A percentile compares a stretch with the other conserved stretches of the same genome.
Conservation (phyloP, 1,140 invertebrate species). For the Drosophila grimshawi region DNA sequence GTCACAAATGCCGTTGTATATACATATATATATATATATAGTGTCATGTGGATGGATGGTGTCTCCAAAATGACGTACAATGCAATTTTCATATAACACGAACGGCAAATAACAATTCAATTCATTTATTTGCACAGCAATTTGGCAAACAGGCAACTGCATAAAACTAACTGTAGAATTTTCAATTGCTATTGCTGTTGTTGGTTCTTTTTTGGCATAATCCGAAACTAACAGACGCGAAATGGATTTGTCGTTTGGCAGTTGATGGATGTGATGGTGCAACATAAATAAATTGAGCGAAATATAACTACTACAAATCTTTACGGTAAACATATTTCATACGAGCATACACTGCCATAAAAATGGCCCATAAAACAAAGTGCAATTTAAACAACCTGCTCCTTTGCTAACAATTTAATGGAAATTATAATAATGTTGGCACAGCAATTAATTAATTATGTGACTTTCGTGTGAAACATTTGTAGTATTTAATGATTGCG, state of each 20-base stretch:
- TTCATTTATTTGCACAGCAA: slow-evolving; percentile 70
- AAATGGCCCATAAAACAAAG: slow-evolving; percentile 30
- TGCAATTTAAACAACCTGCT: background rate
- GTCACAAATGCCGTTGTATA: slow-evolving; percentile 17
- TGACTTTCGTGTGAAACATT: slow-evolving; percentile 31
- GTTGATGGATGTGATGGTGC: slow-evolving; percentile 67
- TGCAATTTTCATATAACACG: slow-evolving; percentile 70
- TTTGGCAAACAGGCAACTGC: slow-evolving; percentile 46
- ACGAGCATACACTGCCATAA: slow-evolving; percentile 29
- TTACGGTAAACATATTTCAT: slow-evolving; percentile 17
- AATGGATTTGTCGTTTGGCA: slow-evolving; percentile 73
- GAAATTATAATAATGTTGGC: slow-evolving; percentile 53
- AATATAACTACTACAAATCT: slow-evolving; percentile 10
- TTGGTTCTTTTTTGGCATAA: slow-evolving; percentile 51
- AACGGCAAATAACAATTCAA: slow-evolving; percentile 75
- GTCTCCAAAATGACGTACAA: slow-evolving; percentile 54
- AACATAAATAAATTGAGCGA: slow-evolving; percentile 14
- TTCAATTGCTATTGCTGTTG: slow-evolving; percentile 34
- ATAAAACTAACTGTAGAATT: slow-evolving; percentile 51
- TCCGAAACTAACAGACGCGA: slow-evolving; percentile 72
- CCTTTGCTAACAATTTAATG: slow-evolving; percentile 11
- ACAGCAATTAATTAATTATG: slow-evolving; percentile 67
- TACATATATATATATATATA: slow-evolving; percentile 48
- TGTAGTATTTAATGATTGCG: slow-evolving; percentile 33
- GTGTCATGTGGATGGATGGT: slow-evolving; percentile 10